These are phyloP conservation scores for Yponomeuta cagnagella DNA, from an alignment of 2,888 invertebrate genomes.

Conservation along the genomic window DNA sequence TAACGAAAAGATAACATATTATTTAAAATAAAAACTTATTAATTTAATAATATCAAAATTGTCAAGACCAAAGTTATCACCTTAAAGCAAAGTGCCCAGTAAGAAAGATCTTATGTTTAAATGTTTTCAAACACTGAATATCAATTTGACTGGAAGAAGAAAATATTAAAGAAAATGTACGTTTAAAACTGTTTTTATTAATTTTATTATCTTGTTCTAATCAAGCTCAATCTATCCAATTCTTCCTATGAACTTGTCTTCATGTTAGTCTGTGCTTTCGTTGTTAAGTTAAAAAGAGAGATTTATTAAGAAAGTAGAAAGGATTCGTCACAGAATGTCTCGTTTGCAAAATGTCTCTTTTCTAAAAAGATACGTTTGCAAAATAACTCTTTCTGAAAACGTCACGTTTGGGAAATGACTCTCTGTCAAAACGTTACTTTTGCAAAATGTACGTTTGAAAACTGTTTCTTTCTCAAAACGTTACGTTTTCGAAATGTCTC, in stretches of 20 bases:
- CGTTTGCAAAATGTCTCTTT: neutral
- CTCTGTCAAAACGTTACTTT: too few species aligned
- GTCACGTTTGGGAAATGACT: too few species aligned
- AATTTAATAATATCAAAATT: neutral
- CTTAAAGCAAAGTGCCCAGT: neutral
- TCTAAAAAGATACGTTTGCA: too few species aligned
- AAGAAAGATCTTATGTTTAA: neutral
- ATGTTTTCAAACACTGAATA: neutral
- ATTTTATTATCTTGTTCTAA: neutral
- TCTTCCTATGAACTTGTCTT: constrained; percentile 21
- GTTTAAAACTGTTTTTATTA: neutral
- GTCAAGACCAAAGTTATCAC: neutral
- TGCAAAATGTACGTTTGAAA: too few species aligned
- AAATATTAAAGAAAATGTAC: neutral
- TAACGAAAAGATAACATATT: neutral
- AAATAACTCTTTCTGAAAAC: too few species aligned
- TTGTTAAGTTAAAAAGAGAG: constrained; percentile 2
- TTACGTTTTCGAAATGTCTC: too few species aligned
- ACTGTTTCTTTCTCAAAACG: too few species aligned
- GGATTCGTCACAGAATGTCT: neutral
- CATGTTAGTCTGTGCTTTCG: constrained; percentile 18
- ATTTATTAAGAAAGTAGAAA: neutral
- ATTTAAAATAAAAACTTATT: neutral
- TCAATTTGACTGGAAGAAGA: neutral
- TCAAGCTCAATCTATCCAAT: constrained; percentile 20